These are phyloP conservation scores for Papilio polyxenes DNA, from an alignment of 1,140 invertebrate species.

Conservation along the genomic window DNA sequence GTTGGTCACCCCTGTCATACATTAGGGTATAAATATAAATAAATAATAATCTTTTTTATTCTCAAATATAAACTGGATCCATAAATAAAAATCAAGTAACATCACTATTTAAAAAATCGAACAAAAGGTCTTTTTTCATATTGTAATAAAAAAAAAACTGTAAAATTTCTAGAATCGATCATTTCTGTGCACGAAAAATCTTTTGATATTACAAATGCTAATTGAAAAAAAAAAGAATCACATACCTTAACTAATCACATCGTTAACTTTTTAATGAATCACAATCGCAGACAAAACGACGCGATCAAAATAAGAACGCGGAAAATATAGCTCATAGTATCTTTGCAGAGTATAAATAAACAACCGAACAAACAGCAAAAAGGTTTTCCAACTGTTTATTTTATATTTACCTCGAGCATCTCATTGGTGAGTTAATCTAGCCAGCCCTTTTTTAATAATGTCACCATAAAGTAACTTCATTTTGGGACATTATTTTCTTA, in stretches of 20 bases:
- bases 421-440: neutral
- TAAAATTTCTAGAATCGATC: no score
- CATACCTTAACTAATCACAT: neutral
- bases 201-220: neutral
- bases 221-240: neutral
- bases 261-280: neutral
- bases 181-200: neutral
- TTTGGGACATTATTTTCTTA: neutral
- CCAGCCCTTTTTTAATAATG: neutral
- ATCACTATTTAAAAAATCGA: no score
- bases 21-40: no score
- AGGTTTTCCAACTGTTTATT: neutral
- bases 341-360: neutral
- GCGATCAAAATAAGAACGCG: neutral
- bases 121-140: no score
- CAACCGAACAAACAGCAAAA: neutral
- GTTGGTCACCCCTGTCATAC: no score
- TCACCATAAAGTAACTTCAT: neutral
- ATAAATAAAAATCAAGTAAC: no score
- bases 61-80: no score
- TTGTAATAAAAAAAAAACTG: no score
- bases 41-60: no score
- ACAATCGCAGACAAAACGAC: neutral
- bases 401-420: neutral
- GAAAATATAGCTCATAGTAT: neutral